Evolutionary conservation across 2,888 invertebrate species (phyloP).

Genomic region (Petrophora chlorosata): DNA sequence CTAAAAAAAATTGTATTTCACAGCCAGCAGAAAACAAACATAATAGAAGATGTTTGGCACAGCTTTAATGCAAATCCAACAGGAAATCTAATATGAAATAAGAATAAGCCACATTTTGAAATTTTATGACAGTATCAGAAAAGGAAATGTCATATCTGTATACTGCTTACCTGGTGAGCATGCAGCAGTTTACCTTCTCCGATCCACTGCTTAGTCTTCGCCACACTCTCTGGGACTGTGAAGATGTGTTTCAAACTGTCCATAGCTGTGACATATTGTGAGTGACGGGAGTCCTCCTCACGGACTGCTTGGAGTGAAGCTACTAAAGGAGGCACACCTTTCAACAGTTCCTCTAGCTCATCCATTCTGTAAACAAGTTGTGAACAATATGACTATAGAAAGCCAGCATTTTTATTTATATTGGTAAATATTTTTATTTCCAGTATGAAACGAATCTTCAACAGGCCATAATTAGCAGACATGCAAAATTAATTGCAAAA

Average conservation of each 20-base stretch:
- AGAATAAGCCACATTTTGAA: too few relatives aligned
- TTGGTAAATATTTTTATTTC: too few relatives aligned
- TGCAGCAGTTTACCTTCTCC: constrained; percentile 97
- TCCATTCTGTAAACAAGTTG: constrained; percentile 83
- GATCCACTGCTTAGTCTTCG: constrained; percentile 96
- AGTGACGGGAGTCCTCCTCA: constrained; percentile 96
- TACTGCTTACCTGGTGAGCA: constrained; percentile 90
- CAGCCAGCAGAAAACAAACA: too few relatives aligned
- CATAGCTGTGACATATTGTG: constrained; percentile 98
- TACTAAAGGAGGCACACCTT: constrained; percentile 90
- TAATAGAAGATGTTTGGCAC: too few relatives aligned
- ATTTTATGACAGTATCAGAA: too few relatives aligned
- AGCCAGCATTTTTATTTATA: not conserved
- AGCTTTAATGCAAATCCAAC: too few relatives aligned
- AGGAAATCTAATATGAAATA: too few relatives aligned
- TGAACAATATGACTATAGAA: not conserved
- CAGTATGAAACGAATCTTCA: too few relatives aligned
- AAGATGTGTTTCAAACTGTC: constrained; percentile 99
- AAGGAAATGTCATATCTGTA: not conserved
- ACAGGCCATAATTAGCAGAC: too few relatives aligned
- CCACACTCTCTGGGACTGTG: constrained; percentile 97
- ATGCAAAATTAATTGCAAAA: too few relatives aligned
- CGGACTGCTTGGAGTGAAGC: constrained; percentile 92
- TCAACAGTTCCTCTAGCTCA: constrained; percentile 89
- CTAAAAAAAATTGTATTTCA: constrained; percentile 59